Percentiles rank a stretch among this genome's conserved stretches.
These are phyloP conservation scores for Leistus spinibarbis DNA, from an alignment of 2,888 invertebrate species.

Conservation along the genomic window DNA sequence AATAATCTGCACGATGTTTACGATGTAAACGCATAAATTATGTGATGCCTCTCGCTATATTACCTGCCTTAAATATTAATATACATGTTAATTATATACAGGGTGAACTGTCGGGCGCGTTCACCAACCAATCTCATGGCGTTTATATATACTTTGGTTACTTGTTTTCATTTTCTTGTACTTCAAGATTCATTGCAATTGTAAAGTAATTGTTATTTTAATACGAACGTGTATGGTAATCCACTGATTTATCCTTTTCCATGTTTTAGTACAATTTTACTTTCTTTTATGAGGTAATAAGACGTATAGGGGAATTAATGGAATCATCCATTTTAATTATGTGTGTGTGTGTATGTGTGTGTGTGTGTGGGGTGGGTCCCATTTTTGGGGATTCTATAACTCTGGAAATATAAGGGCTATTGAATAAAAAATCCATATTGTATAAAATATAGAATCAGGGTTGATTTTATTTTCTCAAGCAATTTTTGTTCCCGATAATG, in stretches of 20 bases:
- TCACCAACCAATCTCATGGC: constrained; percentile 4
- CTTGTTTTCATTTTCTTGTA: constrained; percentile 9
- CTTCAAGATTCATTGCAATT: not conserved
- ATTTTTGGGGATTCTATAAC: too few species aligned
- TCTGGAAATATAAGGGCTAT: too few species aligned
- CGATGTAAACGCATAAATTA: constrained; percentile 32
- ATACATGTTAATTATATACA: constrained; percentile 36
- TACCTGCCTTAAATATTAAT: constrained; percentile 36
- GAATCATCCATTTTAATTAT: too few species aligned
- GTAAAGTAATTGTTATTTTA: not conserved
- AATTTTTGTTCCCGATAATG: too few species aligned
- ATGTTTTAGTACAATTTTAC: too few species aligned
- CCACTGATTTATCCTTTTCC: not conserved
- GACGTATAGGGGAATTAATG: too few species aligned
- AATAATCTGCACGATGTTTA: constrained; percentile 38
- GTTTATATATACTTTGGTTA: constrained; percentile 15
- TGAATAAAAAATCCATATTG: too few species aligned
- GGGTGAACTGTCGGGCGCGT: constrained; percentile 12
- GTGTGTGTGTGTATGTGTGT: too few species aligned
- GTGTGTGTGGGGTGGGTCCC: too few species aligned
- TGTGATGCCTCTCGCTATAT: constrained; percentile 25
- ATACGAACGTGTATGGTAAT: not conserved
- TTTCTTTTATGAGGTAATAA: too few species aligned
- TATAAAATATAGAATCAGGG: too few species aligned
- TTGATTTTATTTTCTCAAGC: too few species aligned